Evolutionary conservation across 2,113 vertebrate genomes (phyloP), one percentile per base, ranked within the genome.

Genomic region (Odocoileus virginianus): DNA sequence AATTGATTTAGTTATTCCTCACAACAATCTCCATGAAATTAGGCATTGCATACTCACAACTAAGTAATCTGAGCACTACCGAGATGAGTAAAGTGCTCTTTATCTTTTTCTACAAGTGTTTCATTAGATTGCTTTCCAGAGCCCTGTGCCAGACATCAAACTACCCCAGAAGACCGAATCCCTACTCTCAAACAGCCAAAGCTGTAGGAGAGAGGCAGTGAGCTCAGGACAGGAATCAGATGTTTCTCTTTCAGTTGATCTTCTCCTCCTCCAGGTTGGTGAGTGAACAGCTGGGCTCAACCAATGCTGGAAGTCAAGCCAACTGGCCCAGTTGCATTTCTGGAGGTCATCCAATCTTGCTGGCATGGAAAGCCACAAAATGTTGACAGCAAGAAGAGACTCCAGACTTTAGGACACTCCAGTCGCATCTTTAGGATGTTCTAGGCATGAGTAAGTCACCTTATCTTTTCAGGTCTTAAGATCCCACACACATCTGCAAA

Each of bases 271-370:
- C 57, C 57, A 87, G 30, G 13, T 23, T 36, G 45, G 40, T 43
- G 33, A 93, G 86, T 58, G 78, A 95, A 91, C 81, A 97, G 82
- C 91, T 95, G 88, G 81, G 23, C 85, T 96, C 88, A 55, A 16
- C 55, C 54, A 81, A 78, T 2, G 28, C 67, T 81, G 25, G 36
- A 94, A 95, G 95, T 76, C 30, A 94, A 88, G 79, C 93, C 95
- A 93, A 57, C 3, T 88, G 74, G 93, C 33, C n/a, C 58, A 47
- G 61, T 28, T 95, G 50, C 84, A 82, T 89, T 95, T 97, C 57
- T 94, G 74, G 97, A 97, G 64, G 93, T 90, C 91, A 97, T 92
- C 88, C 93, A 88, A 67, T 83, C 88, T 47, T 40, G 23, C 45
- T 86, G 10, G 17, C 90, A 16, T 67, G 64, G 50, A 82, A 94